Evolutionary conservation across 2,888 invertebrate genomes (phyloP).

Genomic region (Cryptosula pallasiana): DNA sequence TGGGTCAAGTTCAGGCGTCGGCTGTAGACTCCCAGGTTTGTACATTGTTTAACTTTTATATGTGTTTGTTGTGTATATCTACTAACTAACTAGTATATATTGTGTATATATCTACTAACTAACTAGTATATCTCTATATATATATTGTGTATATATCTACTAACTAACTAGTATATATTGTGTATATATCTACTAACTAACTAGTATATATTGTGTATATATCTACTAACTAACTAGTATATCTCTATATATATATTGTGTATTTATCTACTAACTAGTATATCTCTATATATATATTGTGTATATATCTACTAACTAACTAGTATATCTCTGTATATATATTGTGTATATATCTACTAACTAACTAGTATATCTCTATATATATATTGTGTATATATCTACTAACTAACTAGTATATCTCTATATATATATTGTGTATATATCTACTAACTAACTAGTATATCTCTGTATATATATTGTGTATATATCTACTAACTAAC

Average conservation of each 20-base stretch:
- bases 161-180: background rate
- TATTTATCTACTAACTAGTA: background rate
- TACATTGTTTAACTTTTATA: background rate
- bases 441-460: too few species aligned
- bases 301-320: too few species aligned
- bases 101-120: background rate
- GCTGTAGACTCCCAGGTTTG: slow-evolving; percentile 16
- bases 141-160: background rate
- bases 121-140: background rate
- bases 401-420: too few species aligned
- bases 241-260: background rate
- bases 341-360: too few species aligned
- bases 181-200: too few species aligned
- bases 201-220: background rate
- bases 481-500: background rate
- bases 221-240: background rate
- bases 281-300: background rate
- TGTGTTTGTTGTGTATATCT: background rate
- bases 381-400: too few species aligned
- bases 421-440: too few species aligned
- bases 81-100: too few species aligned
- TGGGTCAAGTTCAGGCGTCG: background rate
- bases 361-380: too few species aligned
- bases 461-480: too few species aligned
- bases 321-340: too few species aligned